phyloP scores from a whole-genome alignment of 2,888 invertebrate species.

The Lamellibrachia columna region DNA sequence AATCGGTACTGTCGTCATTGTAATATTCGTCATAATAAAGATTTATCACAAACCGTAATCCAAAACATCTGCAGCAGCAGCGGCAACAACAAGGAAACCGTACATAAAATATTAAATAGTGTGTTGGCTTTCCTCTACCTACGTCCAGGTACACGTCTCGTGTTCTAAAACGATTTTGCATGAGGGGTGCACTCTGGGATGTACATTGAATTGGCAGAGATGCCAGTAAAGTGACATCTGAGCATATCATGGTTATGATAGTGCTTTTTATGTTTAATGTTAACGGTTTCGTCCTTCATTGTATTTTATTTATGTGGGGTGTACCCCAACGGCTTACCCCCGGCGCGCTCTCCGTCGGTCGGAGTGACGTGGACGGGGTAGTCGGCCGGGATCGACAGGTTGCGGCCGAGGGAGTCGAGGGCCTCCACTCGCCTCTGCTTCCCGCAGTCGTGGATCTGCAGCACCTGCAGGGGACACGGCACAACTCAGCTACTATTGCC shows the following conservation, averaged over 20 bases:
- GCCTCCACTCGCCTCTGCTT: conserved; percentile 36
- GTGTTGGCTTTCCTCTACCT: neutral
- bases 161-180: too few species aligned
- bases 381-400: conserved; percentile 35
- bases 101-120: neutral
- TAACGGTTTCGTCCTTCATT: neutral
- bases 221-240: too few species aligned
- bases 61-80: neutral
- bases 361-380: conserved; percentile 33
- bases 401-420: conserved; percentile 25
- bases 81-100: neutral
- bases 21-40: neutral
- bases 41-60: neutral
- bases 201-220: too few species aligned
- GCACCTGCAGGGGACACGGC: conserved; percentile 30
- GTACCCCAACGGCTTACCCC: neutral
- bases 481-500: neutral
- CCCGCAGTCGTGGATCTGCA: conserved; percentile 35
- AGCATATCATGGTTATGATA: too few species aligned
- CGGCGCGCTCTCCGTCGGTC: neutral
- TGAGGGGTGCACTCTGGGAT: too few species aligned
- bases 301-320: neutral
- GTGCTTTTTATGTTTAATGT: neutral
- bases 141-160: neutral
- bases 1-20: too few species aligned